Percentiles rank a stretch among this genome's conserved stretches.
These are phyloP conservation scores for Trididemnum nubilum DNA, from an alignment of 23 tunicate genomes.

Conservation along the genomic window DNA sequence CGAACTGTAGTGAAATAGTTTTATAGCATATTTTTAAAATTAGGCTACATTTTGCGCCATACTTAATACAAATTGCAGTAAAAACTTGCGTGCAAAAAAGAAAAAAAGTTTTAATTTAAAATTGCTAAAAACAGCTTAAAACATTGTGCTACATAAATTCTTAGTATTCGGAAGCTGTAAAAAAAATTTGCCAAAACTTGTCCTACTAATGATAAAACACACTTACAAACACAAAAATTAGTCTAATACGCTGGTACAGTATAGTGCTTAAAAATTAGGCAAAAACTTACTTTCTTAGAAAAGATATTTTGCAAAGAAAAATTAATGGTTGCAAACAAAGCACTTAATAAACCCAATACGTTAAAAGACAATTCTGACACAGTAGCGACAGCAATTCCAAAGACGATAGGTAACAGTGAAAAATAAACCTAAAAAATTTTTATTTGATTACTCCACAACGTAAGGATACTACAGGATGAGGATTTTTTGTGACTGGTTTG, in stretches of 20 bases:
- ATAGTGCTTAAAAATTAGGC: no score
- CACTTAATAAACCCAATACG: constrained; percentile 66
- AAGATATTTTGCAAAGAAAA: constrained; percentile 91
- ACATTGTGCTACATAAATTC: no score
- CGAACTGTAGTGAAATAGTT: no score
- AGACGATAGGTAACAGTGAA: constrained; percentile 83
- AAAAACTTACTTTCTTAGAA: constrained; percentile 57
- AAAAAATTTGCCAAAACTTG: background rate
- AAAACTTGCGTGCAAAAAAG: background rate
- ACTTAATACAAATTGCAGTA: no score
- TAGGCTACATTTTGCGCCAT: no score
- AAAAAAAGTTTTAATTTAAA: background rate
- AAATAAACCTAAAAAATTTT: constrained; percentile 75
- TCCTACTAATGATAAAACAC: no score
- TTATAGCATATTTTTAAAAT: no score
- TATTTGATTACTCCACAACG: no score
- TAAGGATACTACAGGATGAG: no score
- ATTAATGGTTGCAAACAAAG: constrained; percentile 82
- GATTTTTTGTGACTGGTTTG: no score
- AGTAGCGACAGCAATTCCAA: constrained; percentile 89
- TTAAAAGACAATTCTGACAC: constrained; percentile 86
- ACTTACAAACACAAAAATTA: no score
- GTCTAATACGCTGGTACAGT: no score
- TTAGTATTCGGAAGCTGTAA: background rate
- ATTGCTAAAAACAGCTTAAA: background rate